These are phyloP conservation scores for Geotrypetes seraphini DNA, from an alignment of 2,797 vertebrate genomes.

Conservation along the genomic window DNA sequence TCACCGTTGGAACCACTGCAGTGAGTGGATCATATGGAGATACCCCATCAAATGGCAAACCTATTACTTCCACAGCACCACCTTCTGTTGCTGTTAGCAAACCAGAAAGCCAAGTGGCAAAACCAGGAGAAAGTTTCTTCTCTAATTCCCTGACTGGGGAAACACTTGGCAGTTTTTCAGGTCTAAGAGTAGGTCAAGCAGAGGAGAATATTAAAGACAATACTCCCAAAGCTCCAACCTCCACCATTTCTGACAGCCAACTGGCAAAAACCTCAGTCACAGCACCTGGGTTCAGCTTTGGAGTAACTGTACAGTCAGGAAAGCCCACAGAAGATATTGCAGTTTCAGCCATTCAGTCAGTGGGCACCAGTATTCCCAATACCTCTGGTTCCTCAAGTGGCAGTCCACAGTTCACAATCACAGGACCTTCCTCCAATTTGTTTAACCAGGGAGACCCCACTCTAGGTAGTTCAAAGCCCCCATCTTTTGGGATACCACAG, in stretches of 20 bases:
- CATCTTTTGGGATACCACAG: slow-evolving; percentile 49
- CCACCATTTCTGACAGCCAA: slow-evolving; percentile 7
- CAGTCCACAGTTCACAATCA: slow-evolving; percentile 13
- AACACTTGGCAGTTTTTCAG: slow-evolving; percentile 85
- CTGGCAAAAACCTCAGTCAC: slow-evolving; percentile 21
- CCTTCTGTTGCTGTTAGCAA: slow-evolving; percentile 34
- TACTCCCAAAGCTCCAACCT: slow-evolving; percentile 19
- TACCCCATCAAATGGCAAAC: slow-evolving; percentile 27
- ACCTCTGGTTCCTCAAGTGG: slow-evolving; percentile 22
- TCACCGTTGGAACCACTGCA: slow-evolving; percentile 3
- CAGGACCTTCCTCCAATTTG: slow-evolving; percentile 25
- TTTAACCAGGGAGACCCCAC: slow-evolving; percentile 54
- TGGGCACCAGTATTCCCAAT: slow-evolving; percentile 12
- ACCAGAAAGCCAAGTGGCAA: slow-evolving; percentile 43
- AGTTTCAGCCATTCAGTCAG: background rate
- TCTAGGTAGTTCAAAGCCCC: slow-evolving; percentile 36
- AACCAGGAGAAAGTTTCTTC: slow-evolving; percentile 42
- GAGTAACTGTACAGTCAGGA: slow-evolving; percentile 10
- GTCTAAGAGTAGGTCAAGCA: slow-evolving; percentile 74
- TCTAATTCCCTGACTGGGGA: slow-evolving; percentile 59
- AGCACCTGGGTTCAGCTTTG: slow-evolving; percentile 53
- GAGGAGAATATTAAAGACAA: slow-evolving; percentile 60
- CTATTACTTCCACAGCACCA: slow-evolving; percentile 11
- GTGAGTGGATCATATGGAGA: slow-evolving; percentile 31
- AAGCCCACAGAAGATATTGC: slow-evolving; percentile 45